Conservation (phyloP, 2,888 invertebrate species). For the Hirudinaria manillensis region DNA sequence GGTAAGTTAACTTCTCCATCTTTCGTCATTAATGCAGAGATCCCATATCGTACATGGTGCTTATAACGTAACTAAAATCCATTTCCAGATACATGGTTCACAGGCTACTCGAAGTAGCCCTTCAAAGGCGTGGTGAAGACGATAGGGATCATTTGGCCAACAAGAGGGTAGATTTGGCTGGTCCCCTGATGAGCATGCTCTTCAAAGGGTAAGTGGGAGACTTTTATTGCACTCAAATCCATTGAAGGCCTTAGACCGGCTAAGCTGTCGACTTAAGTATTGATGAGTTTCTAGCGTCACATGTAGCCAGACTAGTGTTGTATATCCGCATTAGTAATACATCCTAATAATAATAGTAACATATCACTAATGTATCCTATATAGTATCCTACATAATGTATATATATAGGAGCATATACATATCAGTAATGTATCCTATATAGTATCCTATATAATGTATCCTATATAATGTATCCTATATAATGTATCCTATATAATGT, state of each 20-base stretch:
- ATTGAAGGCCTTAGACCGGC: background rate
- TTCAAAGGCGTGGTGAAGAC: constrained; percentile 85
- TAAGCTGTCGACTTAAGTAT: too few relatives aligned
- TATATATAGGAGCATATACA: too few relatives aligned
- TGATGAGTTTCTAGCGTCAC: too few relatives aligned
- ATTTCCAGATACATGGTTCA: constrained; percentile 86
- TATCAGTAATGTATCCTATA: too few relatives aligned
- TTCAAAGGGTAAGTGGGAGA: constrained; percentile 69
- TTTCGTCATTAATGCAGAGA: background rate
- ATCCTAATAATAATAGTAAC: too few relatives aligned
- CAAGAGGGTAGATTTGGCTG: constrained; percentile 93
- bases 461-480: too few relatives aligned
- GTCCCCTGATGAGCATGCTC: constrained; percentile 88
- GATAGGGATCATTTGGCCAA: constrained; percentile 99
- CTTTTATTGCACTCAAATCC: background rate
- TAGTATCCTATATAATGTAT: too few relatives aligned
- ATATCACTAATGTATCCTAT: background rate
- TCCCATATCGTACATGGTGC: background rate
- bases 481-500: too few relatives aligned
- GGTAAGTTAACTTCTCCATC: constrained; percentile 53
- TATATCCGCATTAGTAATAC: too few relatives aligned
- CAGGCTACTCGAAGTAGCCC: constrained; percentile 58
- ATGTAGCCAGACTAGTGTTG: too few relatives aligned
- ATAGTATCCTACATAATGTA: background rate
- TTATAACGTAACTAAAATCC: background rate